Evolutionary conservation across 1,140 invertebrate genomes (phyloP), one percentile per base, ranked within the genome.

Genomic region (Drosophila repletoides): DNA sequence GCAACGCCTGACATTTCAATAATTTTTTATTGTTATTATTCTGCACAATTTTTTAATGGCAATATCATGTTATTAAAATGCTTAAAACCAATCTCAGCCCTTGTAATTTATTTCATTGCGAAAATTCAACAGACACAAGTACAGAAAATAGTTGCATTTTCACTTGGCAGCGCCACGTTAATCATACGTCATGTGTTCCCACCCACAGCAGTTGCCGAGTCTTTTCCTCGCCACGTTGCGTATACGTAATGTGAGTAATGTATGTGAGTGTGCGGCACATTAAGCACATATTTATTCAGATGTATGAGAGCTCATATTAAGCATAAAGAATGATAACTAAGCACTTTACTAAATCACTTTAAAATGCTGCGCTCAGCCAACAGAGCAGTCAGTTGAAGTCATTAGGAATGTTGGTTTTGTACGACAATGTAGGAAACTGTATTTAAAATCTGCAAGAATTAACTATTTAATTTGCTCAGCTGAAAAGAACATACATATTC

Each of bases 11-110:
- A 73, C 79, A 60, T 68, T 61, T 73, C 59, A 73, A 81, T 83
- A 84, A 73, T 77, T 81, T 80, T 83, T 55, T 73, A 83, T 67
- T 77, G 55, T 66, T 84, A 83, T 73, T 65, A 34, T 81, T n/a
- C n/a, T n/a, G n/a, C n/a, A n/a, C n/a, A n/a, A n/a, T n/a, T n/a
- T 33, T 48, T 72, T 69, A 68, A 69, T 68, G 43, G 46, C 40
- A 36, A 56, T 59, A 52, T 52, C 17, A 36, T 68, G 22, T 51
- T 40, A 38, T 43, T 66, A 34, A 43, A 60, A 43, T n/a, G 14
- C 7, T 33, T 9, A 15, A 6, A n/a, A 28, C 55, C 6, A 49
- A 21, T 24, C n/a, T n/a, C n/a, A n/a, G n/a, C n/a, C n/a, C n/a
- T n/a, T n/a, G 45, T 43, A 40, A 51, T 66, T 41, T 65, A 59